Evolutionary conservation across 92 coral and sea anemone species (phyloP).

Genomic region (Palythoa grandiflora): DNA sequence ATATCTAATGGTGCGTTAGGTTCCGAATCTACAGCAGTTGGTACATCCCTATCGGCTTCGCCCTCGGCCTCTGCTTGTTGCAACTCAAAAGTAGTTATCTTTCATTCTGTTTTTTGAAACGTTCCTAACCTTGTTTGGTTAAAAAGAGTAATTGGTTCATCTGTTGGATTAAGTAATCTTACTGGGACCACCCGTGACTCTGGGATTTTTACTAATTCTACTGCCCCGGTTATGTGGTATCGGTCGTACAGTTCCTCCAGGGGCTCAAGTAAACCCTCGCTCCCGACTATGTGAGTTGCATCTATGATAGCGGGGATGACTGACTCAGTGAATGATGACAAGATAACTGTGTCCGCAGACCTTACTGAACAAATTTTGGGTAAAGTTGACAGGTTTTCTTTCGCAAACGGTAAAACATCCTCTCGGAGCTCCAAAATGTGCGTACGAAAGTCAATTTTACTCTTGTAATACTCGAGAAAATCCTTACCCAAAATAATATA

Average conservation of each 20-base stretch:
- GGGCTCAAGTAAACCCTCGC: conserved; percentile 44
- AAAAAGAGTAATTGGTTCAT: conserved; percentile 41
- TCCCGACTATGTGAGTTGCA: conserved; percentile 11
- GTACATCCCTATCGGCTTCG: conserved; percentile 13
- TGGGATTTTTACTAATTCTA: conserved; percentile 42
- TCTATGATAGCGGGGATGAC: background rate
- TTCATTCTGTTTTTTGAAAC: conserved; percentile 28
- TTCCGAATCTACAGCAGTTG: conserved; percentile 18
- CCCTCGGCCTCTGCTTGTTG: conserved; percentile 28
- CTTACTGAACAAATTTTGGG: conserved; percentile 31
- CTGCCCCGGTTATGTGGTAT: conserved; percentile 54
- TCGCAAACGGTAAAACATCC: background rate
- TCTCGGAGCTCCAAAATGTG: conserved; percentile 17
- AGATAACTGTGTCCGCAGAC: conserved; percentile 10
- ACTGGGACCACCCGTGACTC: conserved; percentile 54
- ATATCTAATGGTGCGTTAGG: too few relatives aligned
- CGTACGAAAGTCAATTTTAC: conserved; percentile 51
- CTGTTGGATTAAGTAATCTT: conserved; percentile 62
- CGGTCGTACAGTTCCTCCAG: conserved; percentile 12
- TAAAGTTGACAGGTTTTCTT: background rate
- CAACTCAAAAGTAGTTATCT: conserved; percentile 46
- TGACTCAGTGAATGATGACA: conserved; percentile 51
- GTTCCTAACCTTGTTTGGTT: conserved; percentile 49
- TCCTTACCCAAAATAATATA: conserved; percentile 73
- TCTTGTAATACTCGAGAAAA: conserved; percentile 61